A percentile compares a stretch with the other conserved stretches of the same genome.
These are phyloP conservation scores for Crotalus horridus DNA, from an alignment of 2,113 vertebrate genomes.

Conservation along the genomic window DNA sequence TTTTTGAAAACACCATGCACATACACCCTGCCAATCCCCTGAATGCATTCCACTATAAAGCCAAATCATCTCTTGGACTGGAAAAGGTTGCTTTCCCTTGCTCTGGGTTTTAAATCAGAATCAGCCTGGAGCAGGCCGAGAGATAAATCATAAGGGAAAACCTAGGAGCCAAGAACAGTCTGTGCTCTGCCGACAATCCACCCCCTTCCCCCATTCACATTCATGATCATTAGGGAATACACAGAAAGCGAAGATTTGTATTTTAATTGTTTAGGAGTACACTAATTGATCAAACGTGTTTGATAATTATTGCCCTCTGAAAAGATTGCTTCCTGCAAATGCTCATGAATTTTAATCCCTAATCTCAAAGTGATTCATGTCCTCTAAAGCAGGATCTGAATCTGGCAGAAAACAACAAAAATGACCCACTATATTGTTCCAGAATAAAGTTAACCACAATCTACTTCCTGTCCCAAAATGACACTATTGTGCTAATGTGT, in stretches of 20 bases:
- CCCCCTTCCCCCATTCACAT: neutral
- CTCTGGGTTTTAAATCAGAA: neutral
- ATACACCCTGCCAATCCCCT: neutral
- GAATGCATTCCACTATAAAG: neutral
- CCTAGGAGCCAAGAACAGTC: neutral
- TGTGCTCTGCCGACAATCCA: neutral
- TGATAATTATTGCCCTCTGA: neutral
- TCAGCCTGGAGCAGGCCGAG: neutral
- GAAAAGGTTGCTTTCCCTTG: neutral
- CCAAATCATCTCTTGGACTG: neutral
- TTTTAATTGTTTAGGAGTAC: neutral
- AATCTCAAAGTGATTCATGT: neutral
- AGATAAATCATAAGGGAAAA: neutral
- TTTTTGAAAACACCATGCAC: neutral
- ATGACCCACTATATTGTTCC: neutral
- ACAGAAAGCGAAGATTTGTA: neutral
- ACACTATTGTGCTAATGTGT: neutral
- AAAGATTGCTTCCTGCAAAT: neutral
- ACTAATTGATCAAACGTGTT: neutral
- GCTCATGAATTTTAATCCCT: neutral
- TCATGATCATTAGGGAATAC: neutral
- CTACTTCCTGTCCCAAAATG: slow-evolving; percentile 35
- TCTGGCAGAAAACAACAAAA: neutral
- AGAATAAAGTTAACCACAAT: neutral
- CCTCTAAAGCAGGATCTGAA: neutral